Conservation (phyloP, 2,888 invertebrate genomes). For the Neoaliturus tenellus region DNA sequence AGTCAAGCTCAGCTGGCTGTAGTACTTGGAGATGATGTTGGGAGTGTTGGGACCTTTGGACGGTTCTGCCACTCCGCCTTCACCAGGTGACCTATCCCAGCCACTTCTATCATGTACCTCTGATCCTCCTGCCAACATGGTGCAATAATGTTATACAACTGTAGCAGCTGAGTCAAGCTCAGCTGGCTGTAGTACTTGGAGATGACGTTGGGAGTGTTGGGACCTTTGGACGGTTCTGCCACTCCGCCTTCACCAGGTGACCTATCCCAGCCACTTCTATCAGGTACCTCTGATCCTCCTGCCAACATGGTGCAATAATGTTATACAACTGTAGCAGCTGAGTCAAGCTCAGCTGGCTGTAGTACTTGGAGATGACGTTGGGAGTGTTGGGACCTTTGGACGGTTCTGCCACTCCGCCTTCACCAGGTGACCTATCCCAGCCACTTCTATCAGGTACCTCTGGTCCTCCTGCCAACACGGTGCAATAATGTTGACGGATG, state of each 20-base stretch:
- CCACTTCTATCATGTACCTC: too few species aligned
- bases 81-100: too few species aligned
- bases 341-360: constrained; percentile 82
- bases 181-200: too few species aligned
- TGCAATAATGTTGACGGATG: too few species aligned
- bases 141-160: constrained; percentile 87
- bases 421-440: constrained; percentile 83
- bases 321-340: constrained; percentile 87
- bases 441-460: constrained; percentile 86
- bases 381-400: constrained; percentile 83
- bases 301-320: too few species aligned
- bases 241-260: constrained; percentile 90
- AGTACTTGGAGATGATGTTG: too few species aligned
- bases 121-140: too few species aligned
- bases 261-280: too few species aligned
- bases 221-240: constrained; percentile 88
- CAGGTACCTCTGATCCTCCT: too few species aligned
- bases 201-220: constrained; percentile 82
- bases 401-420: constrained; percentile 91
- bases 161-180: constrained; percentile 82
- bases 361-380: constrained; percentile 84
- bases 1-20: constrained; percentile 82
- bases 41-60: constrained; percentile 83
- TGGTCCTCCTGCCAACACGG: constrained; percentile 91
- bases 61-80: constrained; percentile 90